Evolutionary conservation across 2,113 vertebrate genomes (phyloP).

Genomic region (Ariopsis seemanni): DNA sequence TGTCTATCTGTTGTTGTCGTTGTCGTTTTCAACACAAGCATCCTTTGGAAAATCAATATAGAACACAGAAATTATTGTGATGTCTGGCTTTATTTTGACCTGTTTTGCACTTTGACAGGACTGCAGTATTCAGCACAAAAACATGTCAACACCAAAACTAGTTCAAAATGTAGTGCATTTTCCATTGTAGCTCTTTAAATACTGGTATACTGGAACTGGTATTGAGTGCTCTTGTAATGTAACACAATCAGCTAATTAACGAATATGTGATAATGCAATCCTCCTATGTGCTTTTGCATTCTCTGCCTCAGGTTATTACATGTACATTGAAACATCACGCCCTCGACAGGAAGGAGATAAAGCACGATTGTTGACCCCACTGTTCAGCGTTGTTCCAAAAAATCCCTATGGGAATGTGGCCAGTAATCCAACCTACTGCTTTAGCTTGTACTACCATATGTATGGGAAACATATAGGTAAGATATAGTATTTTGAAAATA

Average conservation of each 20-base stretch:
- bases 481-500: no score
- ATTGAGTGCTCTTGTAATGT: neutral
- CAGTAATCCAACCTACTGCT: constrained; percentile 82
- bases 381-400: constrained; percentile 90
- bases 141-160: neutral
- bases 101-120: no score
- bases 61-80: no score
- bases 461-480: constrained; percentile 95
- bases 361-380: constrained; percentile 88
- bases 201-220: neutral
- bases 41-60: no score
- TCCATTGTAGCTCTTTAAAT: neutral
- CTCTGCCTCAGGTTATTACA: constrained; percentile 84
- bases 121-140: no score
- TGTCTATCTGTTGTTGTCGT: no score
- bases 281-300: neutral
- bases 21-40: no score
- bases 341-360: constrained; percentile 86
- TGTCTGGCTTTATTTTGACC: no score
- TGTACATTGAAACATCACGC: constrained; percentile 94
- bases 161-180: neutral
- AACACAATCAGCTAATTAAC: neutral
- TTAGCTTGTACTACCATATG: constrained; percentile 97
- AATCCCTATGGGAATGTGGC: constrained; percentile 77
- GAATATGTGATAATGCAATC: neutral